Conservation (phyloP, 2,797 vertebrate species). For the Picus viridis region DNA sequence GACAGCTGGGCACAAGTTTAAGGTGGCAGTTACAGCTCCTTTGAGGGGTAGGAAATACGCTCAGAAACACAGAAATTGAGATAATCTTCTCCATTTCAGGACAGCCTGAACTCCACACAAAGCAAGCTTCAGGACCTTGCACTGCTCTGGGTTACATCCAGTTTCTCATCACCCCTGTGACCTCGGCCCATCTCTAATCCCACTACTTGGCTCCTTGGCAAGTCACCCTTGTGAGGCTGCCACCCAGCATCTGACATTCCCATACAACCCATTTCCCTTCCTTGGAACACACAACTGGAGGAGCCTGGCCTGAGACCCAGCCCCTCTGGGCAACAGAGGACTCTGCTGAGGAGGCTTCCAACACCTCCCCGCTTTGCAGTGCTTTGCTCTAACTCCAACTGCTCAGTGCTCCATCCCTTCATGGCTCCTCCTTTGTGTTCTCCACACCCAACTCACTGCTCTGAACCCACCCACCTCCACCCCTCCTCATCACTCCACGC, state of each 20-base stretch:
- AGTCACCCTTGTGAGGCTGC: not conserved
- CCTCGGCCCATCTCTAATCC: not conserved
- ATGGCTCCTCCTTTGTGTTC: not conserved
- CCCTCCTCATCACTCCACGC: not conserved
- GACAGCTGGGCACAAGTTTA: not conserved
- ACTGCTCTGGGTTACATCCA: not conserved
- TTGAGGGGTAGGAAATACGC: rapidly evolving
- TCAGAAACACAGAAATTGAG: not conserved
- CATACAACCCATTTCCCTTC: not conserved
- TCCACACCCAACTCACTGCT: not conserved
- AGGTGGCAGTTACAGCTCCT: not conserved
- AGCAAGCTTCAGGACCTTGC: not conserved
- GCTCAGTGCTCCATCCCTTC: not conserved
- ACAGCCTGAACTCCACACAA: not conserved
- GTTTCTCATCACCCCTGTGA: not conserved
- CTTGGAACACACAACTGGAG: not conserved
- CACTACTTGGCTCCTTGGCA: not conserved
- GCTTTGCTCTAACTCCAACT: not conserved
- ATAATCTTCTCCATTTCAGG: not conserved
- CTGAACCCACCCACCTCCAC: not conserved
- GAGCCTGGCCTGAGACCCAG: not conserved
- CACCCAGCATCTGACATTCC: rapidly evolving
- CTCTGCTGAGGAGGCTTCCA: not conserved
- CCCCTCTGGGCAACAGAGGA: not conserved
- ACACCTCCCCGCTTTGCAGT: not conserved